Percentiles rank a stretch among this genome's conserved stretches.
Conservation (phyloP, 2,113 vertebrate species). For the Ornithorhynchus anatinus region DNA sequence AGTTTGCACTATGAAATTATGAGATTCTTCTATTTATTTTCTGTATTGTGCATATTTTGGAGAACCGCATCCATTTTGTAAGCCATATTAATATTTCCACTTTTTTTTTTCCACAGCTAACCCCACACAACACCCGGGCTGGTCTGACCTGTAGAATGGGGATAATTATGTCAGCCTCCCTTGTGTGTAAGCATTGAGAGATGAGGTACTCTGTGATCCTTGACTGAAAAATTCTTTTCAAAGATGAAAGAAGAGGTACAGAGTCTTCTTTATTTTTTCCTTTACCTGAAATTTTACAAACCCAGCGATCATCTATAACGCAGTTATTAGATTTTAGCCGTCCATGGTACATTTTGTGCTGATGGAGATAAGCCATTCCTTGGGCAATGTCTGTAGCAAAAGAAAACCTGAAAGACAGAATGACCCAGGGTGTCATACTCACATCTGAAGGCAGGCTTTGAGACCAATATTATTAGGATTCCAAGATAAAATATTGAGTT, state of each 20-base stretch:
- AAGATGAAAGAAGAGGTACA: not conserved
- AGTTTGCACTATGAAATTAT: no score
- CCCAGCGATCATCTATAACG: conserved; percentile 83
- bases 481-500: not conserved
- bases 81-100: no score
- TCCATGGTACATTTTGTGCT: conserved; percentile 78
- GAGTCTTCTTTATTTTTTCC: not conserved
- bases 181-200: not conserved
- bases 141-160: no score
- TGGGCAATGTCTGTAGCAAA: conserved; percentile 82
- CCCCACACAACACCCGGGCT: no score
- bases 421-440: not conserved
- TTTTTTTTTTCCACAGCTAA: no score
- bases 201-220: not conserved
- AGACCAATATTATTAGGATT: not conserved
- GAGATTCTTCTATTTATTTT: no score
- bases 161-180: no score
- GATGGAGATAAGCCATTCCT: conserved; percentile 83
- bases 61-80: no score
- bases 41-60: no score
- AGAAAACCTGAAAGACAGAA: conserved; percentile 76
- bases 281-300: conserved; percentile 85
- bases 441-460: not conserved
- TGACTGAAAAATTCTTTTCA: not conserved
- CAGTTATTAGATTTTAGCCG: conserved; percentile 81